Percentiles rank a stretch among this genome's conserved stretches.
phyloP scores from a whole-genome alignment of 2,113 vertebrate species.

The Cariama cristata region DNA sequence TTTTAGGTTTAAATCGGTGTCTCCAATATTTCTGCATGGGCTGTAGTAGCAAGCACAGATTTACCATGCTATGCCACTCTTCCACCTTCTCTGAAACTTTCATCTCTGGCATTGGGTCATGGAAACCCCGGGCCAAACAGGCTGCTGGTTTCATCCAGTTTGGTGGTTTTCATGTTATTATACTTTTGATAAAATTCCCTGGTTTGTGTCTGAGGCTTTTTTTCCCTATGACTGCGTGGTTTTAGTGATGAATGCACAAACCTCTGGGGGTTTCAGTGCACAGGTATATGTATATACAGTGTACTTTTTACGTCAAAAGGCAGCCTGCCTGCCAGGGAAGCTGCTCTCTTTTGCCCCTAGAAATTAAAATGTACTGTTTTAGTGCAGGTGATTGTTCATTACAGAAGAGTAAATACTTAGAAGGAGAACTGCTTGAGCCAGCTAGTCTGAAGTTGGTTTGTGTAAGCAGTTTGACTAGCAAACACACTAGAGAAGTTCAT shows the following conservation, averaged over 20 bases:
- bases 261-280: neutral
- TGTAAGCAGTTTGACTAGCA: neutral
- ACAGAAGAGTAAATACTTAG: neutral
- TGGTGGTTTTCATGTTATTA: neutral
- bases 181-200: neutral
- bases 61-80: fast-evolving
- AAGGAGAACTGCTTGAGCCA: neutral
- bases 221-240: neutral
- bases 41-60: neutral
- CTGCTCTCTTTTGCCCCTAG: neutral
- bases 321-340: neutral
- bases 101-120: neutral
- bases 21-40: fast-evolving
- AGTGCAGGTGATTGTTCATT: conserved; percentile 20
- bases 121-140: neutral
- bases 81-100: neutral
- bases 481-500: neutral
- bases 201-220: neutral
- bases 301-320: neutral
- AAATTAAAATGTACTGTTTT: neutral
- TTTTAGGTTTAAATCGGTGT: neutral
- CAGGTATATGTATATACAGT: neutral
- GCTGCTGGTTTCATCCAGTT: neutral
- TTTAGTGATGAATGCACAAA: neutral
- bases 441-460: neutral